Evolutionary conservation across 2,888 invertebrate genomes (phyloP), one percentile per base, ranked within the genome.

Genomic region (Dione juno): DNA sequence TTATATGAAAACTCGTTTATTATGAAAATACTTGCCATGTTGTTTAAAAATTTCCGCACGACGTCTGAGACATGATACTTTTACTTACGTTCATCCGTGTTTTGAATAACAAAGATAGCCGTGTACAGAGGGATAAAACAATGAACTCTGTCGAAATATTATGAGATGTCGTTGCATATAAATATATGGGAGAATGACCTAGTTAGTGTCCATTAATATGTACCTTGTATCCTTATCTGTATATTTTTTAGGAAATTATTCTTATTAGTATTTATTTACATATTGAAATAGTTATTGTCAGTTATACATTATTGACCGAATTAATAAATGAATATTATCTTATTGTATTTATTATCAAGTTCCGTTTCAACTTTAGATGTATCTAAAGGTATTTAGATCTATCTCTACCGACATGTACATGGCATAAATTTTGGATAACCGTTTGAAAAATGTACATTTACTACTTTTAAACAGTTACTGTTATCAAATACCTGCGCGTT

Each of bases 401-500:
- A 14, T 10, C 10, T 1, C 21, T 11, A 16, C 9, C 28, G n/a
- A 28, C 8, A 7, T 45, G n/a, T 8, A 37, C 9, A 40, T 50
- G 2, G 48, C 37, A 13, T 11, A 64, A 50, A 88, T 77, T 78
- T 67, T 63, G 59, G 52, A 53, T 41, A 48, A 37, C n/a, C 21
- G 54, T 63, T 57, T 9, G 21, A 40, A 67, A 66, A 3, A 28
- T 2, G 2, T 28, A 28, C 28, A 28, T 69, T 61, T 54, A 54
- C 67, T 57, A 19, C 57, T 40, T 57, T 57, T 63, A 63, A 69
- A 54, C 63, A 19, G 50, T 28, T 10, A 40, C 19, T 90, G 89
- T 92, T 92, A 90, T 92, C 87, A 89, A 91, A 91, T 87, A 90
- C 77, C 76, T 50, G 78, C 79, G 75, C 81, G 74, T 78, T 88